A percentile compares a stretch with the other conserved stretches of the same genome.
These are phyloP conservation scores for Ophioninae sp. DNA, from an alignment of 2,888 invertebrate species.

Conservation along the genomic window DNA sequence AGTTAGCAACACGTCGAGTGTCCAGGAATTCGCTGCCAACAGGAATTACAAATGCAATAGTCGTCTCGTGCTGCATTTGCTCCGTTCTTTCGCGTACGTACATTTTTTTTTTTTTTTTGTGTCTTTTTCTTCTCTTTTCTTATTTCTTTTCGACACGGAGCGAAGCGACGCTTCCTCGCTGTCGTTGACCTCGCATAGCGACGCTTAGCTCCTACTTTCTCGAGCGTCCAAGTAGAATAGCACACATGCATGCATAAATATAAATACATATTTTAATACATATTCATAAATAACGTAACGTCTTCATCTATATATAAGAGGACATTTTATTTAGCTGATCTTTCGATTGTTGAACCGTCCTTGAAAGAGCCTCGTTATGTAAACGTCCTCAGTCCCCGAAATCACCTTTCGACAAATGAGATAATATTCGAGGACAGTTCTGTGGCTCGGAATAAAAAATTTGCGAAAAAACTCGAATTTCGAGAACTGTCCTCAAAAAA, in stretches of 20 bases:
- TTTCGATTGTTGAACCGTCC: no score
- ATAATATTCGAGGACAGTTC: no score
- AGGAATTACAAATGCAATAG: slow-evolving; percentile 17
- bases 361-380: no score
- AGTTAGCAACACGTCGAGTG: slow-evolving; percentile 1
- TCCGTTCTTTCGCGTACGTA: slow-evolving; percentile 23
- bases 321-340: no score
- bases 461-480: no score
- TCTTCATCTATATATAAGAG: no score
- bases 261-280: slow-evolving; percentile 12
- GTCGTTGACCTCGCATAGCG: slow-evolving; percentile 66
- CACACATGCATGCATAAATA: slow-evolving; percentile 5
- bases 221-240: slow-evolving; percentile 35
- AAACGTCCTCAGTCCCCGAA: no score
- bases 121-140: background rate
- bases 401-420: no score
- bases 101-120: slow-evolving; percentile 35
- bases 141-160: slow-evolving; percentile 3
- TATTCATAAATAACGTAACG: background rate
- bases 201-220: slow-evolving; percentile 53
- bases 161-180: slow-evolving; percentile 43
- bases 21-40: background rate
- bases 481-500: no score
- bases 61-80: background rate
- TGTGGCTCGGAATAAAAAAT: no score